Evolutionary conservation across 2,888 invertebrate genomes (phyloP).

Genomic region (Hemaris fuciformis): DNA sequence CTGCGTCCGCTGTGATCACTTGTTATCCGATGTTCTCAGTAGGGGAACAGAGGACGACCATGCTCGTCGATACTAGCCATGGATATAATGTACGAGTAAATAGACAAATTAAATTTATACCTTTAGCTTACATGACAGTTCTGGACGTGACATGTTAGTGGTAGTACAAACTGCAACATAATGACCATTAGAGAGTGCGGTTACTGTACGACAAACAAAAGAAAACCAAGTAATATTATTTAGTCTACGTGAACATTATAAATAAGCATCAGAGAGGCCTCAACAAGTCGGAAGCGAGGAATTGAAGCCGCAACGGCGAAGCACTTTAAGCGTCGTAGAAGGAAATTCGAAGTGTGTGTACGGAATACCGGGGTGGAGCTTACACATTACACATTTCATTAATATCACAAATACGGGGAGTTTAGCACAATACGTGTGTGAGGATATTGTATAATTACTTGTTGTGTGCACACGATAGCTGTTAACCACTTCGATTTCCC

Average conservation of each 20-base stretch:
- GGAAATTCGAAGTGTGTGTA: constrained; percentile 61
- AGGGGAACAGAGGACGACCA: constrained; percentile 63
- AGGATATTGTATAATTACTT: background rate
- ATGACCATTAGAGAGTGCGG: constrained; percentile 81
- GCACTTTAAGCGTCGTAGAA: constrained; percentile 68
- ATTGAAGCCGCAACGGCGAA: constrained; percentile 76
- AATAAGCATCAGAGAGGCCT: constrained; percentile 78
- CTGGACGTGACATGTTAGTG: constrained; percentile 82
- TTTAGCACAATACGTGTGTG: background rate
- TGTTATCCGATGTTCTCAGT: constrained; percentile 54
- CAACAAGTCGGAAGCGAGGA: constrained; percentile 75
- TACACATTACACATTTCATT: background rate
- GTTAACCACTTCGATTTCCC: constrained; percentile 63
- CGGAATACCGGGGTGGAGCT: background rate
- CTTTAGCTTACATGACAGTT: constrained; percentile 82
- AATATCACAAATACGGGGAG: background rate
- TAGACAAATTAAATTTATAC: constrained; percentile 79
- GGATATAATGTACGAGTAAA: constrained; percentile 75
- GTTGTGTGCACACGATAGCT: background rate
- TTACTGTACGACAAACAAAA: constrained; percentile 82
- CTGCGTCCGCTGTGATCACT: constrained; percentile 69
- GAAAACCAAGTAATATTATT: constrained; percentile 76
- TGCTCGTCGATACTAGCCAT: constrained; percentile 70
- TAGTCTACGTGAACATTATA: constrained; percentile 78
- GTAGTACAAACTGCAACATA: constrained; percentile 82